Evolutionary conservation across 2,113 vertebrate species (phyloP).

Genomic region (Scomber colias): DNA sequence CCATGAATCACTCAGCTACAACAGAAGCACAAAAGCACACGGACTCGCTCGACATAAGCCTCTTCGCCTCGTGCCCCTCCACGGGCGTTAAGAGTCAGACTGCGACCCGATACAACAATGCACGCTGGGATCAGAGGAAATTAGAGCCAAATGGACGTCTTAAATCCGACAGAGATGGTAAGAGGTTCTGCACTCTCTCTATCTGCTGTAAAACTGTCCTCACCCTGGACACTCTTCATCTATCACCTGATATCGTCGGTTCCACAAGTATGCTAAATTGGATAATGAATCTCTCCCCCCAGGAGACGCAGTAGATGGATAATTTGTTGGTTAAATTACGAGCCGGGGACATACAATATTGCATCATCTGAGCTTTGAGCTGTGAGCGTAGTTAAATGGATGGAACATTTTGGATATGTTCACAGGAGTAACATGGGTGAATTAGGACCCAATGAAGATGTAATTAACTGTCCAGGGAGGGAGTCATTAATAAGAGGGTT

Average conservation of each 20-base stretch:
- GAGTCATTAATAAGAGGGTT: conserved; percentile 38
- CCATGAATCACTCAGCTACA: conserved; percentile 65
- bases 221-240: conserved; percentile 58
- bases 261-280: conserved; percentile 66
- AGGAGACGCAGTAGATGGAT: conserved; percentile 70
- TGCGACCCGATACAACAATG: conserved; percentile 4
- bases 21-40: conserved; percentile 31
- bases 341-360: conserved; percentile 46
- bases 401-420: conserved; percentile 50
- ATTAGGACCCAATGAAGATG: conserved; percentile 37
- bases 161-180: conserved; percentile 49
- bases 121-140: conserved; percentile 22
- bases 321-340: conserved; percentile 73
- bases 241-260: conserved; percentile 60
- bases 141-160: conserved; percentile 53
- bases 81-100: conserved; percentile 20
- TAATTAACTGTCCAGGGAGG: conserved; percentile 44
- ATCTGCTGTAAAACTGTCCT: conserved; percentile 69
- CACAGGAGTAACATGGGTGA: conserved; percentile 43
- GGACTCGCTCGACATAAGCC: conserved; percentile 39
- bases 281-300: conserved; percentile 73
- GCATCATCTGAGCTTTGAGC: conserved; percentile 57
- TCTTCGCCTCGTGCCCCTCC: conserved; percentile 12
- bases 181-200: conserved; percentile 23
- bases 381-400: conserved; percentile 47